Base-by-base conservation (phyloP, 2,113 vertebrate genomes). In the Hipposideros armiger region DNA sequence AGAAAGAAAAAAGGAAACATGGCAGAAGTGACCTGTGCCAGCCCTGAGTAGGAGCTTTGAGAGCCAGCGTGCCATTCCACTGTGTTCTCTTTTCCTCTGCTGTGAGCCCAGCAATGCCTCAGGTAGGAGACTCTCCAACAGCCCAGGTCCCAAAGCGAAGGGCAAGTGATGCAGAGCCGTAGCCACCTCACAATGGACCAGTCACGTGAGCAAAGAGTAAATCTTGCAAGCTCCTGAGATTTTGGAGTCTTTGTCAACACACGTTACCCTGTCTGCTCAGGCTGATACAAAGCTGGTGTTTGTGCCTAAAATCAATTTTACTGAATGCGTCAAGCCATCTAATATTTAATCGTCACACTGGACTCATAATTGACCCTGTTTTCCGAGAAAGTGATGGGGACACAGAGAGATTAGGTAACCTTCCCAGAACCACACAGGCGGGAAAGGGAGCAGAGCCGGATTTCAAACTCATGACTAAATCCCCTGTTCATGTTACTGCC, bases 311-410 rank as follows among this genome's bases (percentile, higher is more conserved):
- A 62, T 60, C 4, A 42, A 72, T 77, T 64, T 84, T 11, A 73
- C n/a, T 58, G 50, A 66, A 4, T 28, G 67, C 62, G 7, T 82
- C 26, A 1, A 14, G 14, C 13, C 30, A 7, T 72, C 83, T 72
- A 32, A 7, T 66, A 67, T 50, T 47, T 67, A 45, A 36, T 69
- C 54, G 11, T 42, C 69, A 64, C 19, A 11, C 67, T 28, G 24
- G 86, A 36, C 50, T 90, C 91, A 11, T 1, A 30, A 32, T 62
- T 81, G 69, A 90, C 58, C 32, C 69, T 40, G 7, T 93, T 74
- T 94, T 80, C 74, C 42, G 19, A 92, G 94, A 78, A 87, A 54
- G 36, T 81, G 60, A 81, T 45, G 84, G 50, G 45, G 72, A 77
- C 81, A 9, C 47, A 54, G 54, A 56, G 45, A 40, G 77, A 86